These are phyloP conservation scores for Seriola quinqueradiata DNA, from an alignment of 2,113 vertebrate genomes.

Conservation along the genomic window DNA sequence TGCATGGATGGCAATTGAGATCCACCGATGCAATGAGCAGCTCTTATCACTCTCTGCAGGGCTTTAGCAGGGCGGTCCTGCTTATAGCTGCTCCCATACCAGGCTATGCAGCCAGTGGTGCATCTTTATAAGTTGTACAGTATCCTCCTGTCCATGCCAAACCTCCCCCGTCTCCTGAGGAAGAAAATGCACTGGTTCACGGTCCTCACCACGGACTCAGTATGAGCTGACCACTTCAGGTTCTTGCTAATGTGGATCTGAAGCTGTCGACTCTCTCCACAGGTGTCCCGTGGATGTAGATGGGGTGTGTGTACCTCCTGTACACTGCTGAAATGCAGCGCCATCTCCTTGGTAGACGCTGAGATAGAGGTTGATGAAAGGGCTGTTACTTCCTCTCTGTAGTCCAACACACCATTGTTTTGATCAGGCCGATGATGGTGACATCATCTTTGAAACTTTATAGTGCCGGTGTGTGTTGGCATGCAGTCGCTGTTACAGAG, in stretches of 20 bases:
- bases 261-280: neutral
- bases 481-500: neutral
- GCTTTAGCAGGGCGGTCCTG: neutral
- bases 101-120: neutral
- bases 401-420: neutral
- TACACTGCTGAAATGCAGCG: neutral
- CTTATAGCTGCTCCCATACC: neutral
- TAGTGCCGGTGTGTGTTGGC: neutral
- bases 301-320: neutral
- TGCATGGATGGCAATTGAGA: neutral
- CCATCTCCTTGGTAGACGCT: neutral
- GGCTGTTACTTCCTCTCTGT: neutral
- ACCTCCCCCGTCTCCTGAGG: neutral
- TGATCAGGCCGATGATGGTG: neutral
- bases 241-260: neutral
- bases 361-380: neutral
- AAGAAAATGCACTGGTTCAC: neutral
- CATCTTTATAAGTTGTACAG: neutral
- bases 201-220: neutral
- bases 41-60: neutral
- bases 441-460: neutral
- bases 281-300: too few relatives aligned
- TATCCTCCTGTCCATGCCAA: neutral
- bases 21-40: neutral
- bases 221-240: neutral